Conservation (phyloP, 2,888 invertebrate genomes). For the Helobdella robusta region DNA sequence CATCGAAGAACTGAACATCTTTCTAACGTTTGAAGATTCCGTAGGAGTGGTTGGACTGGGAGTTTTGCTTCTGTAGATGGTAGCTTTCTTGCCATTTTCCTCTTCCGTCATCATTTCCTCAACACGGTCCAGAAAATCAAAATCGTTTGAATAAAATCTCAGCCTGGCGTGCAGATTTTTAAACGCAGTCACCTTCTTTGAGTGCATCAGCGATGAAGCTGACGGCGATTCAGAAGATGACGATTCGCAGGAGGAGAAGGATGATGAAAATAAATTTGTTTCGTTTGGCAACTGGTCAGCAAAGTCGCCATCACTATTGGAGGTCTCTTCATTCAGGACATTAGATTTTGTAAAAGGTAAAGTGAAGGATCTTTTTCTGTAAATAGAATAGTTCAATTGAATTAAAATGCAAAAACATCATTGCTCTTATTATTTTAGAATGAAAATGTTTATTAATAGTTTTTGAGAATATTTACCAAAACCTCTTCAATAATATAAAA, state of each 20-base stretch:
- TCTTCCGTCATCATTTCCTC: conserved; percentile 7
- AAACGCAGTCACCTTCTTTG: no score
- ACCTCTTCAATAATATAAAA: no score
- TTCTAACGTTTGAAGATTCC: no score
- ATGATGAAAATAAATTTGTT: not conserved
- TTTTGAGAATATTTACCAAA: not conserved
- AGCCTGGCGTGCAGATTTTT: conserved; percentile 5
- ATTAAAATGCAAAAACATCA: not conserved
- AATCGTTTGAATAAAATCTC: conserved; percentile 11
- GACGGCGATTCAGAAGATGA: not conserved
- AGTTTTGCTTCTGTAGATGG: no score
- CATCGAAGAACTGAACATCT: no score
- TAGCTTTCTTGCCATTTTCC: not conserved
- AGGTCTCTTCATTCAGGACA: no score
- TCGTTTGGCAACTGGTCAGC: no score
- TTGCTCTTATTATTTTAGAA: not conserved
- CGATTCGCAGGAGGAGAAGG: not conserved
- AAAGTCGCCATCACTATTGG: no score
- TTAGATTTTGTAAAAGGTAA: not conserved
- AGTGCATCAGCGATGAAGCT: not conserved
- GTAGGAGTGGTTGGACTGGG: not conserved
- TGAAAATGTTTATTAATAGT: not conserved
- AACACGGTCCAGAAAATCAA: not conserved
- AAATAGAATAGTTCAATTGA: no score
- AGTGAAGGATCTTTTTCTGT: conserved; percentile 5